Conservation (phyloP, 2,888 invertebrate species). For the Ennomos fuscantarius region DNA sequence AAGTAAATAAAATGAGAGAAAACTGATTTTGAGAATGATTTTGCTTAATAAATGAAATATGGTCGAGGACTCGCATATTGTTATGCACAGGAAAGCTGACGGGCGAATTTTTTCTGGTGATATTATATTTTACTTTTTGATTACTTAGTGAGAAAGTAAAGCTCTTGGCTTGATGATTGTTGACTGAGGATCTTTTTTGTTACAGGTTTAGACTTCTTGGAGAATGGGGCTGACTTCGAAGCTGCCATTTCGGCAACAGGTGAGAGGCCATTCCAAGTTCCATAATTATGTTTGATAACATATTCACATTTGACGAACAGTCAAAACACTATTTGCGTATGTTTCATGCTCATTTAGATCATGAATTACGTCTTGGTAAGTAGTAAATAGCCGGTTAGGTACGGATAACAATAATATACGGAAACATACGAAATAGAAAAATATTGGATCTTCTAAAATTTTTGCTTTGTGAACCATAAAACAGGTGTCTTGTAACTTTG, state of each 20-base stretch:
- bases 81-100: slow-evolving; percentile 41
- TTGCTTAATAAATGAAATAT: slow-evolving; percentile 37
- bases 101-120: slow-evolving; percentile 56
- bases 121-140: neutral
- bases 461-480: slow-evolving; percentile 6
- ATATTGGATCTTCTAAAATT: slow-evolving; percentile 1
- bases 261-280: slow-evolving; percentile 56
- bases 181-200: slow-evolving; percentile 34
- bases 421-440: slow-evolving; percentile 20
- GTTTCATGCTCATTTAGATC: slow-evolving; percentile 26
- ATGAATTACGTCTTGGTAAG: slow-evolving; percentile 21
- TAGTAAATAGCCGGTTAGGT: slow-evolving; percentile 25
- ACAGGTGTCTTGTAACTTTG: slow-evolving; percentile 2
- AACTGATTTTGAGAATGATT: slow-evolving; percentile 21
- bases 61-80: slow-evolving; percentile 39
- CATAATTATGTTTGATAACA: slow-evolving; percentile 14
- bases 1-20: slow-evolving; percentile 10
- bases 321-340: slow-evolving; percentile 28
- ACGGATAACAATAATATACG: slow-evolving; percentile 17
- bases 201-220: slow-evolving; percentile 90
- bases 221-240: slow-evolving; percentile 90
- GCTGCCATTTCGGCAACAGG: slow-evolving; percentile 89
- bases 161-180: no score
- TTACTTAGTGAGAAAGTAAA: no score
- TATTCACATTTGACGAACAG: slow-evolving; percentile 13